Evolutionary conservation across 2,797 vertebrate species (phyloP).

Genomic region (Galaxias olidus): DNA sequence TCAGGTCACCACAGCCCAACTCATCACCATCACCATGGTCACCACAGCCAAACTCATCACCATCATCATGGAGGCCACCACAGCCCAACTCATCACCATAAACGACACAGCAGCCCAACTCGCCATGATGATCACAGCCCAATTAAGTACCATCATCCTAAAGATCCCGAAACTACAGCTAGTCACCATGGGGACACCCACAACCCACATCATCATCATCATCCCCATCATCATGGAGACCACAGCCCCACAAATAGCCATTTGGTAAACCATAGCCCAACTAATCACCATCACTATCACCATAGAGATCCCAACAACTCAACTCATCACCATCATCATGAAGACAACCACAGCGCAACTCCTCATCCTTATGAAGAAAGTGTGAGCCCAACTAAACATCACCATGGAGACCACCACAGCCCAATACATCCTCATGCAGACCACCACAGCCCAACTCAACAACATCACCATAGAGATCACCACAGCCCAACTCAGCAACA

Average conservation of each 20-base stretch:
- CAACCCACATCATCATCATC: constrained; percentile 12
- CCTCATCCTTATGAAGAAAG: too few species aligned
- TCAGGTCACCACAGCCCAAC: constrained; percentile 14
- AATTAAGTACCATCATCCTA: neutral
- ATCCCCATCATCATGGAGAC: constrained; percentile 31
- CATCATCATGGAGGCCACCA: constrained; percentile 7
- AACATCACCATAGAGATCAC: constrained; percentile 1
- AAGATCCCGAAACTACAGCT: neutral
- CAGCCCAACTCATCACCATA: constrained; percentile 1
- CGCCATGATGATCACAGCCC: constrained; percentile 26
- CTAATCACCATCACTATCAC: constrained; percentile 21
- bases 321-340: constrained; percentile 10
- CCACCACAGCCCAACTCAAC: neutral
- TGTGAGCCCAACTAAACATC: too few species aligned
- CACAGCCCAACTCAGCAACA: constrained; percentile 24
- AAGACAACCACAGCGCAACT: constrained; percentile 14
- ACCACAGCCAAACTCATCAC: neutral
- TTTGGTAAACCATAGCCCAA: constrained; percentile 18
- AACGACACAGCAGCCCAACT: constrained; percentile 5
- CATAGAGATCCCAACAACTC: constrained; percentile 20
- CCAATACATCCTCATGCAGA: constrained; percentile 26
- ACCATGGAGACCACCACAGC: constrained; percentile 26
- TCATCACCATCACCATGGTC: constrained; percentile 1
- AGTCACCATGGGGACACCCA: too few species aligned
- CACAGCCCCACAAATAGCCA: constrained; percentile 11